Conservation (phyloP, 2,797 vertebrate species). For the Mycteria americana region DNA sequence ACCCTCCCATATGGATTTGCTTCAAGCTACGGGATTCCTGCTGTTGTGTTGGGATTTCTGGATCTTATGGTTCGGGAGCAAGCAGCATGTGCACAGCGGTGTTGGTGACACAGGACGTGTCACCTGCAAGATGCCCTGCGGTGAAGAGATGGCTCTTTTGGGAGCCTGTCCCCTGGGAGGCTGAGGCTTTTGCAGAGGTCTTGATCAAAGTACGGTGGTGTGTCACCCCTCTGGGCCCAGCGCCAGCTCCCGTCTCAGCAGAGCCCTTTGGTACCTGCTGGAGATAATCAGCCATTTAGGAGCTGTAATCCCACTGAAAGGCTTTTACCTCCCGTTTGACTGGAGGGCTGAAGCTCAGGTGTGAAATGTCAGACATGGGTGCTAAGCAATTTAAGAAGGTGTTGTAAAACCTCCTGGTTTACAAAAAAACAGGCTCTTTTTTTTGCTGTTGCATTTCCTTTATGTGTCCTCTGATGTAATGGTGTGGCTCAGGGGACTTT, state of each 20-base stretch:
- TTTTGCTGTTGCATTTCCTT: not conserved
- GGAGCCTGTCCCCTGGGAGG: not conserved
- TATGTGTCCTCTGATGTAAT: not conserved
- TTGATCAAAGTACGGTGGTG: not conserved
- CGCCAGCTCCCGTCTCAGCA: not conserved
- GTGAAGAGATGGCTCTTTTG: not conserved
- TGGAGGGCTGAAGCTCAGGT: not conserved
- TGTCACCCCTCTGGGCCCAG: not conserved
- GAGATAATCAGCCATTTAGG: not conserved
- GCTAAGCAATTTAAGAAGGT: not conserved
- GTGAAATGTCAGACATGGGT: slow-evolving; percentile 8
- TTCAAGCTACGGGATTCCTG: not conserved
- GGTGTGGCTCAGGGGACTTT: not conserved
- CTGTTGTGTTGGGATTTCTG: not conserved
- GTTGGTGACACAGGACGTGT: rapidly evolving
- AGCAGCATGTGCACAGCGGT: rapidly evolving
- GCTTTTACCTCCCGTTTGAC: not conserved
- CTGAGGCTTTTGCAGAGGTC: not conserved
- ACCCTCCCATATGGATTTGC: not conserved
- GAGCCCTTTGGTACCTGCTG: not conserved
- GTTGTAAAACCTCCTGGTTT: not conserved
- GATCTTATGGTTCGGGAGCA: not conserved
- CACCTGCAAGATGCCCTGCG: not conserved
- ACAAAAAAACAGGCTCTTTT: not conserved
- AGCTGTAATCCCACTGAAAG: not conserved